Conservation (phyloP, 2,888 invertebrate species). For the Pristionchus entomophagus region DNA sequence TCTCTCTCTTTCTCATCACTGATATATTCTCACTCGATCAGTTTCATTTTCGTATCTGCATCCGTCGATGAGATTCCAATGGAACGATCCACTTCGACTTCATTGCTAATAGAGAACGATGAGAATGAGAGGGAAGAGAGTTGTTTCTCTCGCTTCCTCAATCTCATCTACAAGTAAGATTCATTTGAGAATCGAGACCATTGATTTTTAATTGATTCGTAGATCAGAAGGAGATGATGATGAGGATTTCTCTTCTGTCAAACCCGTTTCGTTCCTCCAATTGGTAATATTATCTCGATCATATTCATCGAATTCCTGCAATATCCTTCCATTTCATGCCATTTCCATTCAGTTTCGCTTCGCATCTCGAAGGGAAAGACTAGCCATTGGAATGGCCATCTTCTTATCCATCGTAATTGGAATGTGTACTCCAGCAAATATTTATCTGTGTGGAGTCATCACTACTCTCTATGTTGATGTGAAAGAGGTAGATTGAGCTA, state of each 20-base stretch:
- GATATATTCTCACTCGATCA: neutral
- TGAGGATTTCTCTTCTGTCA: constrained; percentile 10
- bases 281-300: neutral
- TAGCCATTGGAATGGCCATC: neutral
- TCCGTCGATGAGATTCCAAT: neutral
- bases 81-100: neutral
- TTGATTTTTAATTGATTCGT: neutral
- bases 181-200: neutral
- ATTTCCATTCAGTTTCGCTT: constrained; percentile 38
- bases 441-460: neutral
- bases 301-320: neutral
- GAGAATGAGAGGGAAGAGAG: neutral
- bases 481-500: neutral
- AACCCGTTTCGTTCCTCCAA: constrained; percentile 23
- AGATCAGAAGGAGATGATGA: constrained; percentile 13
- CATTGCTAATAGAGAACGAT: neutral
- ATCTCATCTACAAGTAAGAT: neutral
- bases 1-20: neutral
- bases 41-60: neutral
- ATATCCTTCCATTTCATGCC: neutral
- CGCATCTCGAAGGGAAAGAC: neutral
- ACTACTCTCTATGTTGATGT: constrained; percentile 22
- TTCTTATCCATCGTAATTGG: neutral
- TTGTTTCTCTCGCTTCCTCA: neutral
- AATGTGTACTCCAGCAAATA: neutral